Evolutionary conservation across 2,888 invertebrate species (phyloP), one percentile per base, ranked within the genome.

Genomic region (Oxycera nigricornis): DNA sequence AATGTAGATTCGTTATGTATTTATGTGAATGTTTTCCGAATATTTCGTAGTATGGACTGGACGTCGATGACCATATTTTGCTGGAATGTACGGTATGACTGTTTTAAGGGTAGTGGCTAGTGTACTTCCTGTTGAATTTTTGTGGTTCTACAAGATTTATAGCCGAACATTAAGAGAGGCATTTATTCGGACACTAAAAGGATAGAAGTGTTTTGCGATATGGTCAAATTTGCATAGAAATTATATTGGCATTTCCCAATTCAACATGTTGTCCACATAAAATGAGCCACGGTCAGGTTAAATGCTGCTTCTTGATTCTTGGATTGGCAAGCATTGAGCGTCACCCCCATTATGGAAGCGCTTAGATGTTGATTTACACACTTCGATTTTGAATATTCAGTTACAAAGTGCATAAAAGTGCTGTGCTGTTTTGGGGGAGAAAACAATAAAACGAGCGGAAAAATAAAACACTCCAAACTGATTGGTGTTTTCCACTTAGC

Each of bases 401-500:
- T 55, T 55, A 20, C 55, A 24, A 1, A 55, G 17, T 55, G 55
- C 14, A 9, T 55, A 55, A 55, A 55, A 55, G 3, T 24, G 24
- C 24, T 55, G n/a, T n/a, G 11, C 55, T 22, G 24, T 55, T 55
- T 55, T 22, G 24, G 17, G 55, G 24, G 17, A 17, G 24, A 55
- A 50, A 46, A 46, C 46, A 46, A 46, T 46, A 46, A 46, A 46
- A 46, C 11, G 14, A 3, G 6, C 3, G 14, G 6, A 50, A n/a
- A 50, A 50, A 50, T 6, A 6, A 55, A 24, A 20, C 55, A 55
- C 22, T 55, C 17, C 9, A 55, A 7, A 24, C 6, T 24, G 46
- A 41, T 67, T 67, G 67, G 26, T 41, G 28, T 67, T 20, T 26
- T 46, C 67, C 67, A 67, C 67, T 67, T 67, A 67, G 46, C 67